These are phyloP conservation scores for Paracentrotus lividus DNA, from an alignment of 53 echinoderm and acorn worm species.

Conservation along the genomic window DNA sequence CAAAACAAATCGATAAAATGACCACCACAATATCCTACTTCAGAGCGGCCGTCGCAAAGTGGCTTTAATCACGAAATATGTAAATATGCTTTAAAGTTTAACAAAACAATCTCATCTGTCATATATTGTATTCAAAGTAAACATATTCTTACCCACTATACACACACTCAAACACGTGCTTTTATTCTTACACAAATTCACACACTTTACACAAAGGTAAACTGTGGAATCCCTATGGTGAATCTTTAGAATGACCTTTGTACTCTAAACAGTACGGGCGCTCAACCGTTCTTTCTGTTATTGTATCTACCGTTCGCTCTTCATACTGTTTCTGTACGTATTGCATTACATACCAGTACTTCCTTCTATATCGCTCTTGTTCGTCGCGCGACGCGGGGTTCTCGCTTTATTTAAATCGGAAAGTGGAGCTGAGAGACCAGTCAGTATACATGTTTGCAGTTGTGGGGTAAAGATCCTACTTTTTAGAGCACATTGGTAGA, in stretches of 20 bases:
- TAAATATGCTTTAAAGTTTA: not conserved
- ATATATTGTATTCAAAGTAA: not conserved
- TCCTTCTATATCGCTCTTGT: not conserved
- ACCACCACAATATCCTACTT: not conserved
- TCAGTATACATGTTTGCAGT: not conserved
- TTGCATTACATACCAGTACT: slow-evolving; percentile 55
- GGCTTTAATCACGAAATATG: not conserved
- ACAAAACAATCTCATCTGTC: not conserved
- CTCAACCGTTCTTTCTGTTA: slow-evolving; percentile 56
- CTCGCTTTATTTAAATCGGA: slow-evolving; percentile 62
- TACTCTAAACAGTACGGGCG: not conserved
- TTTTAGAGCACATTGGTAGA: not conserved
- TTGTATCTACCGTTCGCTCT: not conserved
- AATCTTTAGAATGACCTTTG: slow-evolving; percentile 6
- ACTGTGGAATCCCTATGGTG: not conserved
- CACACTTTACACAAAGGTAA: slow-evolving; percentile 8
- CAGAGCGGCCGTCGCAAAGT: not conserved
- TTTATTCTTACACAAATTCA: not conserved
- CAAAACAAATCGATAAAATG: not conserved
- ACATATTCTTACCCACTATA: not conserved
- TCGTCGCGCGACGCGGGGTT: slow-evolving; percentile 8
- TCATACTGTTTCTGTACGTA: slow-evolving; percentile 10
- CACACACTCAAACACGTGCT: slow-evolving; percentile 17
- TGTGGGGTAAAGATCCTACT: not conserved
- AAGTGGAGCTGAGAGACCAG: not conserved